phyloP scores from a whole-genome alignment of 1,140 invertebrate genomes.

The Heterodera schachtii region DNA sequence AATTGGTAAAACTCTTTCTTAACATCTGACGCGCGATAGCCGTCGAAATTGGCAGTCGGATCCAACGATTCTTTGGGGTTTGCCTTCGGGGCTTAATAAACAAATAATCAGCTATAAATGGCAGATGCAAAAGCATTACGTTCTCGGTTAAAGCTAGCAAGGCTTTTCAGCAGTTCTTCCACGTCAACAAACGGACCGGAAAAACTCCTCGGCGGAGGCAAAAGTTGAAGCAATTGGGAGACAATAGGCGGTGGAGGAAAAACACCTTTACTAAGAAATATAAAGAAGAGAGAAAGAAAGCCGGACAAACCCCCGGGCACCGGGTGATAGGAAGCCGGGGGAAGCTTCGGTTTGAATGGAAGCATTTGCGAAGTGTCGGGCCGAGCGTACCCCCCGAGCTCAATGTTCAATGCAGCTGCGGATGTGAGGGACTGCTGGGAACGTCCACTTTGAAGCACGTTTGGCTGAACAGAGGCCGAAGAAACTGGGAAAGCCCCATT shows the following conservation, averaged over 20 bases:
- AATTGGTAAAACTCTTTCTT: slow-evolving; percentile 64
- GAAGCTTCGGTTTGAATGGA: slow-evolving; percentile 62
- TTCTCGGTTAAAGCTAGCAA: slow-evolving; percentile 53
- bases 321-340: slow-evolving; percentile 53
- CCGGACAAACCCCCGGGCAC: slow-evolving; percentile 55
- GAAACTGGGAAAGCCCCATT: slow-evolving; percentile 26
- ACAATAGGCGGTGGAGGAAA: slow-evolving; percentile 59
- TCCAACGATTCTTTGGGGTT: slow-evolving; percentile 47
- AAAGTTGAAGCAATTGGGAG: slow-evolving; percentile 53
- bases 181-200: slow-evolving; percentile 60
- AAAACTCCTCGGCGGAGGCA: slow-evolving; percentile 60
- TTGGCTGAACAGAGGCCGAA: slow-evolving; percentile 2
- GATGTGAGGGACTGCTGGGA: neutral
- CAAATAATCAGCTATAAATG: neutral
- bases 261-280: slow-evolving; percentile 38
- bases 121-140: slow-evolving; percentile 22
- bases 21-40: slow-evolving; percentile 55
- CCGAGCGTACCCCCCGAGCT: slow-evolving; percentile 55
- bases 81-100: slow-evolving; percentile 47
- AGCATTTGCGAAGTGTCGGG: slow-evolving; percentile 64
- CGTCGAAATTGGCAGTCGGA: slow-evolving; percentile 54
- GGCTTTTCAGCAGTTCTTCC: slow-evolving; percentile 52
- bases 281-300: neutral
- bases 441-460: slow-evolving; percentile 33
- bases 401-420: slow-evolving; percentile 25